phyloP scores from a whole-genome alignment of 1,140 invertebrate genomes.

The Drosophila parvula region DNA sequence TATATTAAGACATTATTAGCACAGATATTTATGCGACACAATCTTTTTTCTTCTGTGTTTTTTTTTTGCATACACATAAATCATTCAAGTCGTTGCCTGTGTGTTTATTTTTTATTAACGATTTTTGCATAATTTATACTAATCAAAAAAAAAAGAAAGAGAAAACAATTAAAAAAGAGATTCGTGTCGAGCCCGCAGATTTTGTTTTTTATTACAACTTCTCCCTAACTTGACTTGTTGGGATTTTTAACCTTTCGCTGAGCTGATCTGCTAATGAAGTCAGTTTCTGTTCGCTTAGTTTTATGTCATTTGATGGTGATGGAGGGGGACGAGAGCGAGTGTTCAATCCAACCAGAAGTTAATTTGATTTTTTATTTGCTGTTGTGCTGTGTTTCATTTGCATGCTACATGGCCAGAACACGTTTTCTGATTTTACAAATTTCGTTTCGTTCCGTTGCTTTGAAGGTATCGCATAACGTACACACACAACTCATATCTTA shows the following conservation, averaged over 20 bases:
- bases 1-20: constrained; percentile 77
- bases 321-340: constrained; percentile 6
- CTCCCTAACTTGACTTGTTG: constrained; percentile 54
- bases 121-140: constrained; percentile 75
- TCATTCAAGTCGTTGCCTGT: constrained; percentile 45
- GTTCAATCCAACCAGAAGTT: constrained; percentile 45
- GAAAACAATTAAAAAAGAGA: constrained; percentile 55
- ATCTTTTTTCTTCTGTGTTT: constrained; percentile 2
- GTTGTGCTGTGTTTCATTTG: constrained; percentile 42
- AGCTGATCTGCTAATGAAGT: constrained; percentile 68
- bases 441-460: constrained; percentile 13
- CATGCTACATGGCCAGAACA: constrained; percentile 58
- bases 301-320: constrained; percentile 43
- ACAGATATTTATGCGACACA: constrained; percentile 53
- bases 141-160: constrained; percentile 39
- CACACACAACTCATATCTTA: constrained; percentile 62
- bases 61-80: constrained; percentile 60
- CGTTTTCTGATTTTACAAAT: constrained; percentile 78
- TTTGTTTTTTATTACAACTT: constrained; percentile 45
- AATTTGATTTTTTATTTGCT: constrained; percentile 60
- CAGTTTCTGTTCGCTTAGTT: constrained; percentile 54
- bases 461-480: constrained; percentile 30
- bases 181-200: constrained; percentile 74
- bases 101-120: constrained; percentile 56
- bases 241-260: constrained; percentile 26